phyloP scores from a whole-genome alignment of 1,140 invertebrate species.

The Amphibalanus amphitrite region DNA sequence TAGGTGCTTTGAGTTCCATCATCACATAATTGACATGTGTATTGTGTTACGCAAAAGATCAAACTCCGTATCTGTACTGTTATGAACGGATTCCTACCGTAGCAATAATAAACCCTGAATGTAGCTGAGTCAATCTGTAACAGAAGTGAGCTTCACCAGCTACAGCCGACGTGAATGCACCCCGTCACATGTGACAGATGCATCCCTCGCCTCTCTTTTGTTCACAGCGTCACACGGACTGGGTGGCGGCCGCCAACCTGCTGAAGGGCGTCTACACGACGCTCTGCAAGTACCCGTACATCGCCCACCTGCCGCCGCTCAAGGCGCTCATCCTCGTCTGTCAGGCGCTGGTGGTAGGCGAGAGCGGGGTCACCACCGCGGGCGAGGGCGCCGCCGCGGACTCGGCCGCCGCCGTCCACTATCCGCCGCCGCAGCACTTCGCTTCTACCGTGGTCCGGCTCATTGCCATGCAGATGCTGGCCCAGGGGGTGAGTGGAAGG shows the following conservation, averaged over 20 bases:
- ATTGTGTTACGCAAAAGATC: too few relatives aligned
- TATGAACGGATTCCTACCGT: too few relatives aligned
- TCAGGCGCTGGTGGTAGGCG: slow-evolving; percentile 63
- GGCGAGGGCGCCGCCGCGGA: slow-evolving; percentile 35
- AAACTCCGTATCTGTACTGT: too few relatives aligned
- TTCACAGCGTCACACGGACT: slow-evolving; percentile 71
- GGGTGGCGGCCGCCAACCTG: slow-evolving; percentile 84
- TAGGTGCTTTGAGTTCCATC: too few relatives aligned
- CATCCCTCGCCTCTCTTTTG: slow-evolving; percentile 6
- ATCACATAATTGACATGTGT: too few relatives aligned
- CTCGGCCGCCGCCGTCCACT: slow-evolving; percentile 52
- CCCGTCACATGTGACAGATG: too few relatives aligned
- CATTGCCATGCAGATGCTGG: slow-evolving; percentile 82
- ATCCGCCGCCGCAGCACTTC: slow-evolving; percentile 79
- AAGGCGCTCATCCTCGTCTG: slow-evolving; percentile 72
- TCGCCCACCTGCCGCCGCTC: slow-evolving; percentile 89
- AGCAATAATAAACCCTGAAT: too few relatives aligned
- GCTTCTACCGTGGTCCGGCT: slow-evolving; percentile 88
- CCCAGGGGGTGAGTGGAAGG: slow-evolving; percentile 47
- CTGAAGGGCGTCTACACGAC: slow-evolving; percentile 91
- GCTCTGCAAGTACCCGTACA: slow-evolving; percentile 76
- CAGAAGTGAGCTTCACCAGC: too few relatives aligned
- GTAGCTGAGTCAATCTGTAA: background rate
- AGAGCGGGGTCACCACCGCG: slow-evolving; percentile 23
- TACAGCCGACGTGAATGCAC: too few relatives aligned